phyloP scores from a whole-genome alignment of 2,888 invertebrate species.

The Calameuta idolon region DNA sequence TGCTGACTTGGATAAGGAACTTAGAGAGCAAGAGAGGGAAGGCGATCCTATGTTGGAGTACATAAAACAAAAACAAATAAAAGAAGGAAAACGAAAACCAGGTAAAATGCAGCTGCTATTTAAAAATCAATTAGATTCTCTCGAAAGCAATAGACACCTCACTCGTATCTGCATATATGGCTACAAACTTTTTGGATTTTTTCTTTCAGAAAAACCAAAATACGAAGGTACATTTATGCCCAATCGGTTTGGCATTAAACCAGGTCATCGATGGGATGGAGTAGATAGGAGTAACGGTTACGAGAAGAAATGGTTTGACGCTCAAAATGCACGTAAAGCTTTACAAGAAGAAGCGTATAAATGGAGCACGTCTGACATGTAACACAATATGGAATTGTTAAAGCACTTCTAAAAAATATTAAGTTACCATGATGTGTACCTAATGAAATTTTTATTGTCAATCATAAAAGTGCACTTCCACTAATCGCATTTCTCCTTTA shows the following conservation, averaged over 20 bases:
- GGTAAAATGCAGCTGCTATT: constrained; percentile 57
- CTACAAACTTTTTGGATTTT: neutral
- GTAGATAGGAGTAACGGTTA: constrained; percentile 97
- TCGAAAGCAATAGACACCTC: constrained; percentile 18
- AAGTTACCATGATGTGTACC: neutral
- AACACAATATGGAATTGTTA: constrained; percentile 46
- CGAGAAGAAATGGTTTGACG: constrained; percentile 89
- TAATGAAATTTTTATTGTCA: neutral
- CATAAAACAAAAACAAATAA: constrained; percentile 78
- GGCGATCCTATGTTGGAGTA: constrained; percentile 97
- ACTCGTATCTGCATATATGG: neutral
- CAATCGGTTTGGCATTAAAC: constrained; percentile 91
- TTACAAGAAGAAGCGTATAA: constrained; percentile 88
- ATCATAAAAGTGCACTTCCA: neutral
- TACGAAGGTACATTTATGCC: constrained; percentile 91
- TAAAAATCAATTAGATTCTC: neutral
- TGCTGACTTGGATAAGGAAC: constrained; percentile 83
- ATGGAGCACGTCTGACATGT: constrained; percentile 96
- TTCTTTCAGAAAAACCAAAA: constrained; percentile 72
- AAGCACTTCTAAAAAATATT: neutral
- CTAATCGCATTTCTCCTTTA: neutral
- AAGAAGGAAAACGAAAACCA: constrained; percentile 69
- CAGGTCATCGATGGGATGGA: constrained; percentile 98
- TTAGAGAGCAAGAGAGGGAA: constrained; percentile 80
- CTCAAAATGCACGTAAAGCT: constrained; percentile 80